These are phyloP conservation scores for Paradisaea rubra DNA, from an alignment of 2,113 vertebrate genomes.

Conservation along the genomic window DNA sequence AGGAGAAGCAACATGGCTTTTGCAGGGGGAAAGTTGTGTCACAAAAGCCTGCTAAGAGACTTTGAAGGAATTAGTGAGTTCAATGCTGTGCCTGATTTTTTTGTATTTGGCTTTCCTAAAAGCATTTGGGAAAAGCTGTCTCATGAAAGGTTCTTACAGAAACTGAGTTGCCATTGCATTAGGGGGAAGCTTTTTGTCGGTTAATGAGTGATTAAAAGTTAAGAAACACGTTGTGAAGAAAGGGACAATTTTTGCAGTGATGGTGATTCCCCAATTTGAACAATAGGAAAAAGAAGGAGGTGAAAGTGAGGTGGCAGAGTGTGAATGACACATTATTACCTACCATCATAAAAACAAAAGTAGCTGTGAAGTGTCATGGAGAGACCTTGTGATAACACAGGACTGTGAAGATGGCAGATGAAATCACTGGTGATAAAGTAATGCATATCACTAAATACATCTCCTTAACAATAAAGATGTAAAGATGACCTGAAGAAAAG, in stretches of 20 bases:
- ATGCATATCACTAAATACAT: not conserved
- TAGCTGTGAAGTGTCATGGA: not conserved
- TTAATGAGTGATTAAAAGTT: not conserved
- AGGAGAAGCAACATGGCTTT: not conserved
- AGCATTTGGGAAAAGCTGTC: not conserved
- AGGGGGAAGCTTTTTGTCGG: not conserved
- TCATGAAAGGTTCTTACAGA: not conserved
- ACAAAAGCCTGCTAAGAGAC: not conserved
- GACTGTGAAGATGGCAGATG: not conserved
- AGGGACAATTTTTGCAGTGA: not conserved
- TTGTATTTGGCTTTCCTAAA: not conserved
- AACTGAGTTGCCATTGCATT: not conserved
- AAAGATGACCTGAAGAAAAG: not conserved
- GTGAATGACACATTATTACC: not conserved
- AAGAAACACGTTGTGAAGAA: not conserved
- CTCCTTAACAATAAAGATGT: not conserved
- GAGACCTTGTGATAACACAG: not conserved
- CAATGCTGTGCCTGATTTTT: fast-evolving
- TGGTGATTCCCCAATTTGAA: not conserved
- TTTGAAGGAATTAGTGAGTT: not conserved
- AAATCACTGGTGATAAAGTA: not conserved
- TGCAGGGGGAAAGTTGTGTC: not conserved
- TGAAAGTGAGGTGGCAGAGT: not conserved
- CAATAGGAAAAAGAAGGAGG: not conserved
- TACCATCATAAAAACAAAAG: not conserved